Evolutionary conservation across 2,888 invertebrate species (phyloP), one percentile per base, ranked within the genome.

Genomic region (Leptinotarsa tumamoca): DNA sequence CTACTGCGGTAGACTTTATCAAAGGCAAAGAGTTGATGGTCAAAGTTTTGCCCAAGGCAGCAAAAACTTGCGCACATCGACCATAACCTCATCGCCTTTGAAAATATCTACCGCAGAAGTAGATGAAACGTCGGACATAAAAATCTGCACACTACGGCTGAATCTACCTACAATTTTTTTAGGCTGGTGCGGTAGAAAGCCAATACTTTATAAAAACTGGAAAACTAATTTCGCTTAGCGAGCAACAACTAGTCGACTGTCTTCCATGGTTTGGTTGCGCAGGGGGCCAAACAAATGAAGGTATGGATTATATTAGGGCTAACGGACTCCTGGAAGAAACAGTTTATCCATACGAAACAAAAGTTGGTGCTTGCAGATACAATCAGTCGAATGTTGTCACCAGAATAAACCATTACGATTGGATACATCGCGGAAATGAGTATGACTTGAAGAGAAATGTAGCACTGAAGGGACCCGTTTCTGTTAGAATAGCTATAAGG

Each of bases 401-500:
- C 1, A 93, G 93, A 0, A 96, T 95, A 87, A 91, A 90, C n/a
- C 96, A 96, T 17, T 96, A 91, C 86, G 91, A 92, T 74, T 95
- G 96, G 87, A 90, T 97, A 75, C 78, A 77, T n/a, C 81, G 89
- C 54, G 66, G 73, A 43, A 75, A 80, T 52, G 82, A 82, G 71
- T 67, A 74, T 14, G 76, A 70, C 23, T 58, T 82, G 17, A 76
- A 79, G 71, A 68, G 58, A 21, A 81, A 80, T 17, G 79, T 81
- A 15, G 81, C 79, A 5, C 51, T 67, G 14, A 71, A 78, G 33
- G 79, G 81, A 17, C 82, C 82, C n/a, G 74, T 80, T 27, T 79
- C 81, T 4, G 79, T 81, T 17, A 51, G 17, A 17, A 51, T 51
- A 51, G 51, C 17, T 14, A 17, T 51, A 1, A 51, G 15, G 51